phyloP scores from a whole-genome alignment of 2,888 invertebrate genomes.

The Hemistola chrysoprasaria region DNA sequence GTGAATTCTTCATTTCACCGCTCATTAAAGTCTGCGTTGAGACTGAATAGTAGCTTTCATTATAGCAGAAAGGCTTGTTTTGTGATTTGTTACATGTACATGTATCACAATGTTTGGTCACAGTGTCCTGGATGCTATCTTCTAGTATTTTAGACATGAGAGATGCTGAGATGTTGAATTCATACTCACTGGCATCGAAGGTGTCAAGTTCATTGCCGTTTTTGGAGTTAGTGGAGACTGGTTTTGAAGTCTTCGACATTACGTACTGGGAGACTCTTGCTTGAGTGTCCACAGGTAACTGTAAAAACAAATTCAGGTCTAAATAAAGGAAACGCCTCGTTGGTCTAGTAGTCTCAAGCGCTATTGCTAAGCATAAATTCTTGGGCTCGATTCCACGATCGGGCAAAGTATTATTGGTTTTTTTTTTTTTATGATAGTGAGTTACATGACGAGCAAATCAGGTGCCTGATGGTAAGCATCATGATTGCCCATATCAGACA shows the following conservation, averaged over 20 bases:
- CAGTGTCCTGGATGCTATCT: conserved; percentile 91
- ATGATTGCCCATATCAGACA: too few relatives aligned
- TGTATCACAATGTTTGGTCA: conserved; percentile 91
- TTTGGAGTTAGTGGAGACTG: conserved; percentile 68
- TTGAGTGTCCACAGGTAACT: conserved; percentile 96
- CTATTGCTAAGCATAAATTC: too few relatives aligned
- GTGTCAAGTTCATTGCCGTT: conserved; percentile 68
- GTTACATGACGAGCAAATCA: too few relatives aligned
- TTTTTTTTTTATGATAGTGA: too few relatives aligned
- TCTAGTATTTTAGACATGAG: conserved; percentile 96
- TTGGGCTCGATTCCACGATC: too few relatives aligned
- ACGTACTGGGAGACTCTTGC: conserved; percentile 92
- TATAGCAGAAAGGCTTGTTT: conserved; percentile 76
- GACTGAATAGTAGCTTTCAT: conserved; percentile 81
- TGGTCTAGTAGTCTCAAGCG: too few relatives aligned
- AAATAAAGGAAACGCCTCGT: too few relatives aligned
- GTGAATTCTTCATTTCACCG: conserved; percentile 74
- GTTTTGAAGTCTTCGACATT: conserved; percentile 80
- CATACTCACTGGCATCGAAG: conserved; percentile 82
- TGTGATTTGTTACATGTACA: conserved; percentile 86
- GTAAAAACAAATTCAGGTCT: conserved; percentile 47
- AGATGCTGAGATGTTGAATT: conserved; percentile 91
- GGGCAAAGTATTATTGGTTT: too few relatives aligned
- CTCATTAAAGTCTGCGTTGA: conserved; percentile 83
- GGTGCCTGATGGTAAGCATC: too few relatives aligned